Base-by-base conservation (phyloP, 2,113 vertebrate genomes). In the Myrmophylax atrothorax region DNA sequence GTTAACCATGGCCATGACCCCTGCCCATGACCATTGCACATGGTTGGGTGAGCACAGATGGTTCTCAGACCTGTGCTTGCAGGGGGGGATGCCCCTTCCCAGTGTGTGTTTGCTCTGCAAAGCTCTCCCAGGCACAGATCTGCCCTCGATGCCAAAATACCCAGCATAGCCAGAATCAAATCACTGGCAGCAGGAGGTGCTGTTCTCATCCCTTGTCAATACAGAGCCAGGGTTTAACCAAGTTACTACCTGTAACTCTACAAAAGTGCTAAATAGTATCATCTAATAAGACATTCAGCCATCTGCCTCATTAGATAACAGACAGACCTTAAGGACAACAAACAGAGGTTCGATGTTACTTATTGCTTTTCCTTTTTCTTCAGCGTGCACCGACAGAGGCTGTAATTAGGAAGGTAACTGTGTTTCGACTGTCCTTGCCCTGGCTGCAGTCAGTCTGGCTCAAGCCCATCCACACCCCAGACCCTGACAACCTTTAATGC, bases 1-100 rank as follows among this genome's bases (percentile, higher is more conserved):
- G 1, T 16, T 9, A 28, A 20, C 7, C 12, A 28, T 0, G 4
- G 6, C 18, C 81, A 58, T 0, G 0, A 18, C 10, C 5, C 0
- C 6, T 35, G 63, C 44, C 31, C 53, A 33, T 0, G 0, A 18
- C 10, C 5, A 0, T 7, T 35, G 63, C 44, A 26, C 53, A 33
- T 0, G 3, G 7, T 4, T 17, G 31, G 50, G 13, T 3, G 37
- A 40, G 70, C 46, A 20, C 66, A 35, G 60, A 28, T 1, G 2
- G 35, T 4, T 50, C 79, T 37, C 59, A 78, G 69, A 35, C 31
- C 42, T 1, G 1, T 4, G 47, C 19, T 15, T 10, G 40, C 2
- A 0, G 29, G 9, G 35, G 35, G 42, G 4, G 88, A 35, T 26
- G 89, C 60, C 78, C 64, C 23, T 29, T 58, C 33, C 46, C 9